Base-by-base conservation (phyloP, 1,140 invertebrate genomes). In the Hyles vespertilio region DNA sequence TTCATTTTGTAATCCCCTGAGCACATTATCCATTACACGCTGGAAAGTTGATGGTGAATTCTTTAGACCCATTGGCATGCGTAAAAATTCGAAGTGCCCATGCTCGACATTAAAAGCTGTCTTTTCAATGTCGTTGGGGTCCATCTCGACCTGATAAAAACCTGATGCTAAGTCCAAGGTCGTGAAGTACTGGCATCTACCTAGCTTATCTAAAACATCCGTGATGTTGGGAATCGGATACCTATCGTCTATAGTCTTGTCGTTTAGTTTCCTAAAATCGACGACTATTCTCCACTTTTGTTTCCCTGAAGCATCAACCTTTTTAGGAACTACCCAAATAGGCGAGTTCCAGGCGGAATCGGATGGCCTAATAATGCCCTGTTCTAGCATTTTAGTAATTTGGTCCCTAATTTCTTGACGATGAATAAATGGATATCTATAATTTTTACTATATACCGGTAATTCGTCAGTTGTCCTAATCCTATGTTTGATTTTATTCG, bases 11-110 rank as follows among this genome's bases (percentile, higher is more conserved):
- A 58, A 49, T 32, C 33, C 49, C 11, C 49, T 58, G 11, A 58
- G 43, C 11, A 51, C 40, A 46, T 58, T 51, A 44, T 58, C 57
- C 57, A 58, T 58, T 22, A 58, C 57, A 12, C 57, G 49, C 44
- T 58, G 57, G n/a, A 58, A 58, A 33, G 57, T 58, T 32, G 57
- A 58, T 44, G 57, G 57, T 32, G 49, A 51, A 44, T 58, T 58
- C 43, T 58, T 58, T 3, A 58, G 22, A 44, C 57, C 57, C 36
- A 58, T 58, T 3, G 49, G 57, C 57, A 58, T 58, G n/a, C 49
- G 11, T 36, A 52, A 52, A 44, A 58, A 58, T 44, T 58, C 57
- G 43, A 12, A 58, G 32, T 58, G 57, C 40, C 57, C 57, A 46
- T 58, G 33, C n/a, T 51, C 49, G 7, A 58, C 57, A 34, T 51